phyloP scores from a whole-genome alignment of 2,113 vertebrate species.

The Terrapene triunguis region DNA sequence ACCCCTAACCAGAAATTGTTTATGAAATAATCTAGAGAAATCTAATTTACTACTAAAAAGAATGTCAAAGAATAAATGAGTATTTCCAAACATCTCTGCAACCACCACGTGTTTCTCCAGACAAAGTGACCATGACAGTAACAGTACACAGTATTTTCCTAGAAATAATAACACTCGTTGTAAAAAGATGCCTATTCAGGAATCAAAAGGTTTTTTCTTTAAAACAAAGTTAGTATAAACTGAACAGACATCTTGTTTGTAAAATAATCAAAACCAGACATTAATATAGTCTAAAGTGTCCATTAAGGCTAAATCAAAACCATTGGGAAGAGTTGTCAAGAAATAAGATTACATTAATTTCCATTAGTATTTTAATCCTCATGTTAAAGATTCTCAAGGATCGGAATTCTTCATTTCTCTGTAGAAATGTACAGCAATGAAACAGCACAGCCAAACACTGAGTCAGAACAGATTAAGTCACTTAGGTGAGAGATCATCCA shows the following conservation, averaged over 20 bases:
- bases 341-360: constrained; percentile 56
- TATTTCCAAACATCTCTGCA: constrained; percentile 73
- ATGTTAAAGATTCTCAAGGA: constrained; percentile 61
- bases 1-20: constrained; percentile 8
- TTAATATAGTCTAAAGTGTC: constrained; percentile 64
- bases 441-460: constrained; percentile 71
- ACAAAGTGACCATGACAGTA: constrained; percentile 61
- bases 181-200: constrained; percentile 51
- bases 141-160: constrained; percentile 53
- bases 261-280: constrained; percentile 73
- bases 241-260: constrained; percentile 65
- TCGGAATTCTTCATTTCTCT: constrained; percentile 72
- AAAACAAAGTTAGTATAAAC: constrained; percentile 71
- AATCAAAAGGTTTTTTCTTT: constrained; percentile 58
- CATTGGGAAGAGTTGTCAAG: constrained; percentile 66
- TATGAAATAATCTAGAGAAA: constrained; percentile 42
- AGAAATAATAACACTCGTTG: constrained; percentile 61
- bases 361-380: constrained; percentile 70
- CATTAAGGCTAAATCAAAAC: constrained; percentile 66
- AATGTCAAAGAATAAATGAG: constrained; percentile 65
- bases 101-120: constrained; percentile 57
- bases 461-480: constrained; percentile 80
- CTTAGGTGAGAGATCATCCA: constrained; percentile 94
- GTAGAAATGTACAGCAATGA: constrained; percentile 52
- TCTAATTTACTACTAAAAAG: constrained; percentile 24